Evolutionary conservation across 2,888 invertebrate genomes (phyloP).

Genomic region (Saturnia pavonia): DNA sequence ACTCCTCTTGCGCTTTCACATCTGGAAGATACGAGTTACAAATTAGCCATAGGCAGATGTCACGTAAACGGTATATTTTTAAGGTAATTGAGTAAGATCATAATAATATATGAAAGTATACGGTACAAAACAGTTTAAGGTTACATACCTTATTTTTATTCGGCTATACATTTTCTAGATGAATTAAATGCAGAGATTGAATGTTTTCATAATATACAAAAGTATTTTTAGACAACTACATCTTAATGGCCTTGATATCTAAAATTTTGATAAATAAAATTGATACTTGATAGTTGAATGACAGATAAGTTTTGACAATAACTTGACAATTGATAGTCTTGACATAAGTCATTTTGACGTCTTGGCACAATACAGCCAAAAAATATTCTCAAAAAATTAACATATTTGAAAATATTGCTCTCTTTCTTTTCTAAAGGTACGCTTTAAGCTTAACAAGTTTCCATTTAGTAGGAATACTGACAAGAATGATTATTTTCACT

Average conservation of each 20-base stretch:
- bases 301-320: constrained; percentile 26
- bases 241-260: constrained; percentile 28
- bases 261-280: constrained; percentile 9
- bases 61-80: background rate
- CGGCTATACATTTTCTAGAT: constrained; percentile 64
- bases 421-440: too few species aligned
- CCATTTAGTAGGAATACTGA: too few species aligned
- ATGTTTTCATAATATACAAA: constrained; percentile 37
- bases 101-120: background rate
- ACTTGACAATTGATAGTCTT: background rate
- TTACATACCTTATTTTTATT: constrained; percentile 62
- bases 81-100: background rate
- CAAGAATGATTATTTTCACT: too few species aligned
- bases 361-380: background rate
- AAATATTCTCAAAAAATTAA: background rate
- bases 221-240: constrained; percentile 28
- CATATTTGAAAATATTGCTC: background rate
- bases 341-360: background rate
- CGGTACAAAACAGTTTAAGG: constrained; percentile 1
- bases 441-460: too few species aligned
- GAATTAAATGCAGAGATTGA: background rate
- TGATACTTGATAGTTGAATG: constrained; percentile 8
- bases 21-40: constrained; percentile 31
- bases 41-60: background rate
- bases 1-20: constrained; percentile 48